Evolutionary conservation across 2,797 vertebrate species (phyloP).

Genomic region (Ctenosaura bakeri): DNA sequence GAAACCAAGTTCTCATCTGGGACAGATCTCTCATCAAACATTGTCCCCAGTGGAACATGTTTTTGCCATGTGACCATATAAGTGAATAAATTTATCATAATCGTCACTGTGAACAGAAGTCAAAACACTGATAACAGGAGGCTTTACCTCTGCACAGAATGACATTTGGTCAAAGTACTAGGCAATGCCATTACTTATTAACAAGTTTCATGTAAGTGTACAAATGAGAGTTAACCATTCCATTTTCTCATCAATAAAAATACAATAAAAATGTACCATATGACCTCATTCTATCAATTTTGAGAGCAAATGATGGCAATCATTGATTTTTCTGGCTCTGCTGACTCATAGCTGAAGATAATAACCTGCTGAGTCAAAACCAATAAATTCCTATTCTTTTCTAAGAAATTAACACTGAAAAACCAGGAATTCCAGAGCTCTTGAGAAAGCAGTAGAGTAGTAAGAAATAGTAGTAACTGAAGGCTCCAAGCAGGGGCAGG

Average conservation of each 20-base stretch:
- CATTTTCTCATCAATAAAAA: background rate
- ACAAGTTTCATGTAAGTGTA: background rate
- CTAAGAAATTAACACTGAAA: background rate
- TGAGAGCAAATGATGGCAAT: background rate
- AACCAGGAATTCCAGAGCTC: background rate
- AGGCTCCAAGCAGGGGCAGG: too few relatives aligned
- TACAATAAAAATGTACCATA: fast-evolving
- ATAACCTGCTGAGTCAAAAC: background rate
- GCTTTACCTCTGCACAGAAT: conserved; percentile 54
- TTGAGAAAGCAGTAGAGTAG: background rate
- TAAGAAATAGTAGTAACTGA: background rate
- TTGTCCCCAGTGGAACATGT: background rate
- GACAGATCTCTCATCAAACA: background rate
- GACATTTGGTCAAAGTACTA: conserved; percentile 36
- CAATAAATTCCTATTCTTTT: background rate
- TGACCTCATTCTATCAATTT: background rate
- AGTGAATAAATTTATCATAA: background rate
- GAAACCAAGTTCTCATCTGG: too few relatives aligned
- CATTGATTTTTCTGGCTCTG: background rate
- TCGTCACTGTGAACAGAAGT: background rate
- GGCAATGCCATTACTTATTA: conserved; percentile 34
- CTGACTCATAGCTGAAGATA: background rate
- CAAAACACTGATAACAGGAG: background rate
- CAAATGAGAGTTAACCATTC: conserved; percentile 16
- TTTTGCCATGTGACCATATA: background rate